Base-by-base conservation (phyloP, 37 sponge, comb jelly and placozoan genomes). In the Petrosia ficiformis region DNA sequence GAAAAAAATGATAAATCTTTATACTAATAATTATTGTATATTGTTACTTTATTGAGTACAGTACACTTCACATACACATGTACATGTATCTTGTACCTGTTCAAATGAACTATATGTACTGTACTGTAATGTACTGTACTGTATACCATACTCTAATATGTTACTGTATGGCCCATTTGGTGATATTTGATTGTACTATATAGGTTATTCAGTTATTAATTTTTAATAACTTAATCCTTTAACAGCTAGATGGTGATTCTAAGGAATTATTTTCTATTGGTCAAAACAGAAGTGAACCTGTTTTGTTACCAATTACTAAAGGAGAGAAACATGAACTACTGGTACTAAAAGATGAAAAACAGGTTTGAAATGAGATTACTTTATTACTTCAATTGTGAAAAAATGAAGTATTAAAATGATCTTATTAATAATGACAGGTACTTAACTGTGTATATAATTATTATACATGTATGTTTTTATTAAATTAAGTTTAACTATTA, bases 211-310 rank as follows among this genome's bases (percentile, higher is more conserved):
- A 69, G 24, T 69, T 33, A 72, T n/a, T n/a, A n/a, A n/a, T n/a
- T n/a, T n/a, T n/a, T n/a, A 39, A 74, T 74, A 42, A 21, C 34
- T 39, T 74, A 59, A 8, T 26, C 19, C 61, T 35, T 57, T 74
- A 4, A 4, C 28, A 83, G 84, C 28, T 83, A n/a, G 72, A 83
- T 67, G 77, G 84, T 69, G 72, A 80, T 10, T 69, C 19, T 2
- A 80, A 60, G 59, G 87, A 87, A 73, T n/a, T 87, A n/a, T 87
- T 87, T 56, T 19, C 81, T 1, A 80, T 87, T 39, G 87, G 87
- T 16, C 14, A 61, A 21, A 67, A n/a, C 1, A 61, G 87, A 4
- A 63, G 68, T 29, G 87, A 87, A 52, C 87, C 87, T 1, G 70
- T 71, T 39, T 19, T 83, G 26, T 59, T 44, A 25, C 77, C 84